Base-by-base conservation (phyloP, 2,113 vertebrate genomes). In the Carassius gibelio region DNA sequence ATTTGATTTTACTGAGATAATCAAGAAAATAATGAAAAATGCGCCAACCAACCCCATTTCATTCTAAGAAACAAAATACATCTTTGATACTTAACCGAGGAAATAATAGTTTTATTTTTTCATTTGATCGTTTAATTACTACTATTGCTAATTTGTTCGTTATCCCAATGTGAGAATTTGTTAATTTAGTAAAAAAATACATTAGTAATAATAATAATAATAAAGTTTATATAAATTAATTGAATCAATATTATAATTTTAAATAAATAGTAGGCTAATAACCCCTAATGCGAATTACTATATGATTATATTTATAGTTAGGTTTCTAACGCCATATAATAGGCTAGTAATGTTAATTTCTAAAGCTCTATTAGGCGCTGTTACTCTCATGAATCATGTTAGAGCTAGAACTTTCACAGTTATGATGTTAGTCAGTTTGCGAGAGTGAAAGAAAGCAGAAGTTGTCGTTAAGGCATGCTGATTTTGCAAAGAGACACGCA, bases 401-500 rank as follows among this genome's bases (percentile, higher is more conserved):
- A 2, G 6, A 30, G 34, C 9, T 23, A 23, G 34, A 69, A 71
- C 15, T 69, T 82, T 82, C 10, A 30, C 64, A n/a, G 38, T 82
- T 52, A 26, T 36, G 80, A 26, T 55, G 80, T 68, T 82, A 71
- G 50, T 62, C 71, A 52, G 36, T 45, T 79, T 71, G 23, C n/a
- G 45, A 66, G 88, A 90, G 75, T 68, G 83, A 83, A 87, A 90
- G 87, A 94, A 95, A 95, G 94, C 90, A 94, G 94, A 95, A 95
- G 93, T 94, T 92, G 88, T 89, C 90, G 91, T 91, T 77, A 5
- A 89, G 83, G 36, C 77, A 84, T 92, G 93, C 92, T 93, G 94
- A 94, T 93, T 94, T 93, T 94, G 93, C 93, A 93, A 93, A 93
- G 90, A 93, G 90, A 89, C 36, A 82, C 88, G 92, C 93, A 93